Conservation (phyloP, 64 coral and sea anemone species). For the Anthopleura sola region DNA sequence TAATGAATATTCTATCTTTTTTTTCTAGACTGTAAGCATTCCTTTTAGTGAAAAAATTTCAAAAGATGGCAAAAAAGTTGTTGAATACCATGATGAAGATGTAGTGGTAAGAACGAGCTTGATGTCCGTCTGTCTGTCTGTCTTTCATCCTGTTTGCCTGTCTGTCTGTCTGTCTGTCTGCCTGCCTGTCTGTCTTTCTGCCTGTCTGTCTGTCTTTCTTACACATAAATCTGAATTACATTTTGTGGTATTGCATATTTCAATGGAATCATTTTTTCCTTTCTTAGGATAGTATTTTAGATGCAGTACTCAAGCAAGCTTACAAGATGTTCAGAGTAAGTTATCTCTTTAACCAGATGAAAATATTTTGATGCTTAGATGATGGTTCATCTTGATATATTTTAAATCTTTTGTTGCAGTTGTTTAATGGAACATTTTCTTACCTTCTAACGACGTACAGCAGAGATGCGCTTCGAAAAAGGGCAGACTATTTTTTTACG, state of each 20-base stretch:
- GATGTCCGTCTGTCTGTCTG: too few relatives aligned
- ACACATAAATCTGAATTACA: too few relatives aligned
- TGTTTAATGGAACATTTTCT: constrained; percentile 90
- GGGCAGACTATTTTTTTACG: constrained; percentile 77
- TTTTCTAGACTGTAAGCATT: constrained; percentile 79
- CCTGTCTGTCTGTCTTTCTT: too few relatives aligned
- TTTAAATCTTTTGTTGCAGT: constrained; percentile 28
- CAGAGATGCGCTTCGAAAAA: constrained; percentile 63
- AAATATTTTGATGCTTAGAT: not conserved
- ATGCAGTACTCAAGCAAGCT: constrained; percentile 84
- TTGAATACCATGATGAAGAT: constrained; percentile 95
- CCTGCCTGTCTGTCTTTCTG: too few relatives aligned
- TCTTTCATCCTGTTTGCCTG: too few relatives aligned
- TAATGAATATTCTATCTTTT: too few relatives aligned
- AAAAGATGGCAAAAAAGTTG: constrained; percentile 80
- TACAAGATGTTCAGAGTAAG: constrained; percentile 99
- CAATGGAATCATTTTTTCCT: too few relatives aligned
- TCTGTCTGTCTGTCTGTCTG: too few relatives aligned
- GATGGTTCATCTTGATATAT: too few relatives aligned
- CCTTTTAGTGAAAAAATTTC: constrained; percentile 95
- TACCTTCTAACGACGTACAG: constrained; percentile 66
- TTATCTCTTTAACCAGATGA: not conserved
- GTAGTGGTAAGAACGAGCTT: constrained; percentile 56
- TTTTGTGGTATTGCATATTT: too few relatives aligned
- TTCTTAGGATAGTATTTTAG: constrained; percentile 46